Conservation (phyloP, 2,888 invertebrate genomes). For the Clanis bilineata region DNA sequence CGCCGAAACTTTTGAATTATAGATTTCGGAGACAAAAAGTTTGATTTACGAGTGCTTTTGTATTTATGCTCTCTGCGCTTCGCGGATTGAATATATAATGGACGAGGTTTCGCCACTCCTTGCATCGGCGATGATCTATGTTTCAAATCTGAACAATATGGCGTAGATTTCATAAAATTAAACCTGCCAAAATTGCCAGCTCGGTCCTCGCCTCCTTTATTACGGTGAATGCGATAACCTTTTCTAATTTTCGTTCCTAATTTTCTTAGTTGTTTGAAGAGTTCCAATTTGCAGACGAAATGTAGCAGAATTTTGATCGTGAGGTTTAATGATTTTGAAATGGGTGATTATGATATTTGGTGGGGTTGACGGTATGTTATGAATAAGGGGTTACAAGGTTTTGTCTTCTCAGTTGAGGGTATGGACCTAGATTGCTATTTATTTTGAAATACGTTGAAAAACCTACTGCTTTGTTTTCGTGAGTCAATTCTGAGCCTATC, state of each 20-base stretch:
- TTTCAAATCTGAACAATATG: slow-evolving; percentile 30
- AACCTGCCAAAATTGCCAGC: slow-evolving; percentile 16
- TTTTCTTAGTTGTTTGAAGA: slow-evolving; percentile 1
- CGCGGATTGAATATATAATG: slow-evolving; percentile 69
- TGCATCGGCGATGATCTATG: slow-evolving; percentile 33
- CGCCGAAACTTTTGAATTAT: slow-evolving; percentile 56
- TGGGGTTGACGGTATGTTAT: neutral
- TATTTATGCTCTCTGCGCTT: slow-evolving; percentile 66
- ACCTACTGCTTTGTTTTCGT: neutral
- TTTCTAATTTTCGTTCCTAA: slow-evolving; percentile 13
- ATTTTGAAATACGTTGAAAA: too few relatives aligned
- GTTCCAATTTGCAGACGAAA: neutral
- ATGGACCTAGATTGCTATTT: neutral
- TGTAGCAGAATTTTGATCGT: neutral
- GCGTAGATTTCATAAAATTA: slow-evolving; percentile 37
- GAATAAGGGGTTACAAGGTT: too few relatives aligned
- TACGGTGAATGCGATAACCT: neutral
- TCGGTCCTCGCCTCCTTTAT: neutral
- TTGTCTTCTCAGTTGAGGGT: neutral
- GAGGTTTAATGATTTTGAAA: neutral
- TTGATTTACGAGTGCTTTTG: slow-evolving; percentile 65
- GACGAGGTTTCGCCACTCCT: slow-evolving; percentile 33
- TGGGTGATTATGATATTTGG: neutral
- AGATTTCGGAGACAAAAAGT: slow-evolving; percentile 63
- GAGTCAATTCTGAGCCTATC: neutral